These are phyloP conservation scores for Ammodramus savannarum DNA, from an alignment of 2,113 vertebrate genomes.

Conservation along the genomic window DNA sequence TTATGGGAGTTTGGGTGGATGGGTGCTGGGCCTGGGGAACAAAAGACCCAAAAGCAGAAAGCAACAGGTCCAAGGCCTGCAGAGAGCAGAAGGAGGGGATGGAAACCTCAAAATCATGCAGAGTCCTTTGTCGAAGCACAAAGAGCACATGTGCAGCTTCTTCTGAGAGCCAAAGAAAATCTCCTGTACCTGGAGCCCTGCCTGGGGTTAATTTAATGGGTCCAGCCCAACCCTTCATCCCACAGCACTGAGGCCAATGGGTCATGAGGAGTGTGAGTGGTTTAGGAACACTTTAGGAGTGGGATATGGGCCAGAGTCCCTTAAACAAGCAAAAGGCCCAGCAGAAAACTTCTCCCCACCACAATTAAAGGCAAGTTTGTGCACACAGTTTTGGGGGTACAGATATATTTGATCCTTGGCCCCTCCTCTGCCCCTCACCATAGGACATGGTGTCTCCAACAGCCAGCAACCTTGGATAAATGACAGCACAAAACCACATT, in stretches of 20 bases:
- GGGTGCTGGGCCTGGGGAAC: rapidly evolving
- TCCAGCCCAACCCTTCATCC: neutral
- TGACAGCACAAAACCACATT: neutral
- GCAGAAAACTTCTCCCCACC: neutral
- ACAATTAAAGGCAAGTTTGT: neutral
- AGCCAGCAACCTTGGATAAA: neutral
- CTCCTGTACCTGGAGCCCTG: neutral
- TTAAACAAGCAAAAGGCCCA: neutral
- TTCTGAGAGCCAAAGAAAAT: neutral
- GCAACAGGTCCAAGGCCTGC: neutral
- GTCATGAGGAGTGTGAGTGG: neutral
- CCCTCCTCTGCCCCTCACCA: neutral
- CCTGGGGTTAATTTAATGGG: neutral
- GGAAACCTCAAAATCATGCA: neutral
- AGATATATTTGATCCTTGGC: neutral
- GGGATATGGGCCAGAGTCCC: neutral
- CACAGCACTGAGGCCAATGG: neutral
- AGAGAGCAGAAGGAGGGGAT: neutral
- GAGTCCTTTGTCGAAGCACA: neutral
- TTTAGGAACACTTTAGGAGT: neutral
- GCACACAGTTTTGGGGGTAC: rapidly evolving
- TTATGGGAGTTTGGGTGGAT: neutral
- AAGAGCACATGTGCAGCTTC: neutral
- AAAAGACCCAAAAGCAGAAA: neutral
- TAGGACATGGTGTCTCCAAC: rapidly evolving